Conservation (phyloP, 2,113 vertebrate species). For the Leptocoma aspasia region DNA sequence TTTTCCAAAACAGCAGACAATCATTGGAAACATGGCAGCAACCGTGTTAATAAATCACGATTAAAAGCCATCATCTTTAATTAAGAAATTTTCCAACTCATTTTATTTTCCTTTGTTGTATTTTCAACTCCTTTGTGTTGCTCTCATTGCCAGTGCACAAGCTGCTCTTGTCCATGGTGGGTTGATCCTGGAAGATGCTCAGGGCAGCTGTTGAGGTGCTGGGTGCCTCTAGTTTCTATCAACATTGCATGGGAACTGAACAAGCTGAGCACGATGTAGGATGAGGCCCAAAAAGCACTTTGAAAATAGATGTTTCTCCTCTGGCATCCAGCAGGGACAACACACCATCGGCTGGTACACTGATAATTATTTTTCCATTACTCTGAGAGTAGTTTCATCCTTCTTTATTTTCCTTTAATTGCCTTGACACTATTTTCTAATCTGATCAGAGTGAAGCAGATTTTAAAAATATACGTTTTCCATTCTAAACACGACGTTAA, state of each 20-base stretch:
- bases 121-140: background rate
- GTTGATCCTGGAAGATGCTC: background rate
- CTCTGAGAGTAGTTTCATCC: background rate
- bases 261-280: background rate
- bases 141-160: background rate
- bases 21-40: background rate
- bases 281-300: background rate
- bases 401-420: constrained; percentile 36
- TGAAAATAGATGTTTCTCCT: constrained; percentile 1
- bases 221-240: background rate
- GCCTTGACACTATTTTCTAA: background rate
- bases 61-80: background rate
- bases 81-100: background rate
- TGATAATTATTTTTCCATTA: constrained; percentile 50
- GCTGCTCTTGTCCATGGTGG: background rate
- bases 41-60: accelerated
- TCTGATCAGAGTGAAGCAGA: background rate
- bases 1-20: background rate
- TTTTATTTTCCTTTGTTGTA: background rate
- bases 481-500: background rate
- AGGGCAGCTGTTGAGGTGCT: background rate
- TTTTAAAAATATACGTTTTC: background rate
- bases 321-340: background rate
- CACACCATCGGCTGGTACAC: background rate
- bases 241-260: background rate